These are phyloP conservation scores for Enteromius unitaeniatus DNA, from an alignment of 2,797 vertebrate genomes.

Conservation along the genomic window DNA sequence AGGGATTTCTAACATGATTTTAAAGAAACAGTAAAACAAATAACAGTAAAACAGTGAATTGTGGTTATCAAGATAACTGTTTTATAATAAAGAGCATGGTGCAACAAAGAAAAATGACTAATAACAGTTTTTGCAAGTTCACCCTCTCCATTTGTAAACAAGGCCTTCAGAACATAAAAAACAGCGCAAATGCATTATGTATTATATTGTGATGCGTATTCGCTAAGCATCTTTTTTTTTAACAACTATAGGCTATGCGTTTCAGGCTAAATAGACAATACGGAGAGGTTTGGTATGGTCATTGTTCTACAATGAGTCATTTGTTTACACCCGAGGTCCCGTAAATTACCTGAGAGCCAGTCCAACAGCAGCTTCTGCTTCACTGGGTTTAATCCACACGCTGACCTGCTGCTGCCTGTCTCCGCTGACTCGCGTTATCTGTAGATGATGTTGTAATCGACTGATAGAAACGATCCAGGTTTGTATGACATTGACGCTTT, in stretches of 20 bases:
- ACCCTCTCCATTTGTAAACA: conserved; percentile 59
- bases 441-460: conserved; percentile 52
- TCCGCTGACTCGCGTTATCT: conserved; percentile 10
- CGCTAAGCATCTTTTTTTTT: not conserved
- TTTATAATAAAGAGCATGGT: not conserved
- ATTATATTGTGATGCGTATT: not conserved
- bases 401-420: not conserved
- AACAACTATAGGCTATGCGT: not conserved
- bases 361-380: conserved; percentile 26
- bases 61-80: not conserved
- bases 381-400: conserved; percentile 42
- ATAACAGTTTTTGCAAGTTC: conserved; percentile 30
- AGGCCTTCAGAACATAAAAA: conserved; percentile 18
- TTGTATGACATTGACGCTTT: conserved; percentile 69
- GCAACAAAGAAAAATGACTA: not conserved
- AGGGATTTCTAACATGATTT: not conserved
- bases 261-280: not conserved
- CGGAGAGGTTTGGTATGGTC: not conserved
- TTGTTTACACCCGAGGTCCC: not conserved
- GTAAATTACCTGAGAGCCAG: conserved; percentile 65
- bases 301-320: not conserved
- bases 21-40: not conserved
- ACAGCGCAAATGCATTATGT: conserved; percentile 27
- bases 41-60: not conserved
- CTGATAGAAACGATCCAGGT: conserved; percentile 64